These are phyloP conservation scores for Ectemnius lituratus DNA, from an alignment of 2,888 invertebrate species.

Conservation along the genomic window DNA sequence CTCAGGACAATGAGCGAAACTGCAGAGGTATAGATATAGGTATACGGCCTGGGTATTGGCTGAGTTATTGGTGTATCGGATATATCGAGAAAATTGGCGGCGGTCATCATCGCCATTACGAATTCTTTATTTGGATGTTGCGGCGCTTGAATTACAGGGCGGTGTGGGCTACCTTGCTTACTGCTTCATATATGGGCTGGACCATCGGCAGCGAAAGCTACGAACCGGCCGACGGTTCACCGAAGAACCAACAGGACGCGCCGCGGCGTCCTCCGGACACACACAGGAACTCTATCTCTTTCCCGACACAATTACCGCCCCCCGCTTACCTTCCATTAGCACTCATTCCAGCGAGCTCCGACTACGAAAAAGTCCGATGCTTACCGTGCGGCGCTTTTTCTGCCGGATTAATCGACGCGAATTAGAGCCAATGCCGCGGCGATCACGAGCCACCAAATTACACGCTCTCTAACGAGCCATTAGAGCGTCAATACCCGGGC, in stretches of 20 bases:
- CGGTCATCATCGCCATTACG: conserved; percentile 77
- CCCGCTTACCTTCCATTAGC: no score
- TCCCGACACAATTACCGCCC: neutral
- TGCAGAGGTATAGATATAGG: conserved; percentile 30
- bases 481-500: neutral
- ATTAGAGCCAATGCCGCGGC: conserved; percentile 3
- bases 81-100: conserved; percentile 75
- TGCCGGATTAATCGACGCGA: conserved; percentile 5
- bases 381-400: neutral
- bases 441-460: neutral
- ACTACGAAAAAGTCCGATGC: no score
- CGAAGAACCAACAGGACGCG: conserved; percentile 20
- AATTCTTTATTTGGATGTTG: conserved; percentile 77
- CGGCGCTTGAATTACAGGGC: conserved; percentile 76
- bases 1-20: conserved; percentile 63
- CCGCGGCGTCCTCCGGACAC: no score
- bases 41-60: conserved; percentile 50
- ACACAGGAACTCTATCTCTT: no score
- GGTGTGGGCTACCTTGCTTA: conserved; percentile 76
- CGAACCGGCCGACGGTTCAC: conserved; percentile 55
- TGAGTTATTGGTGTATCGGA: conserved; percentile 74
- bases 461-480: conserved; percentile 6
- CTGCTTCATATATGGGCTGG: conserved; percentile 72
- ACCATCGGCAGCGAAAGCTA: conserved; percentile 66
- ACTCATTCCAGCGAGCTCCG: neutral